These are phyloP conservation scores for Zophobas atratus DNA, from an alignment of 1,140 invertebrate species.

Conservation along the genomic window DNA sequence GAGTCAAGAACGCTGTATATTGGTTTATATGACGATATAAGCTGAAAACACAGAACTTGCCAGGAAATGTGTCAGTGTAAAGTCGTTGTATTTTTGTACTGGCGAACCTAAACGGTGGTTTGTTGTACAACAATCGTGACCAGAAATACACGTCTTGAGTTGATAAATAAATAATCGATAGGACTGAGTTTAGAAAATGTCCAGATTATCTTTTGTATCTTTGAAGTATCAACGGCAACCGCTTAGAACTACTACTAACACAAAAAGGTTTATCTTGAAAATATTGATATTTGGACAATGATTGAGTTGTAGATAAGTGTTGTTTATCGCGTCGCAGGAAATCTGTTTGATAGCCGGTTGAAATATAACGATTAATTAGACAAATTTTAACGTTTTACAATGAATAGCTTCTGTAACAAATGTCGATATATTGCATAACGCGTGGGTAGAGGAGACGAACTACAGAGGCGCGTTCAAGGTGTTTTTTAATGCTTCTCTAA, in stretches of 20 bases:
- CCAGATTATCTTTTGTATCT: too few species aligned
- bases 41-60: too few species aligned
- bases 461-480: conserved; percentile 45
- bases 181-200: too few species aligned
- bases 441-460: conserved; percentile 41
- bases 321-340: neutral
- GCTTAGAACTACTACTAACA: conserved; percentile 2
- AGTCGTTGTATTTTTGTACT: too few species aligned
- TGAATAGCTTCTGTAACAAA: neutral
- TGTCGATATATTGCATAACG: conserved; percentile 41
- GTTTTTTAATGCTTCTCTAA: conserved; percentile 43
- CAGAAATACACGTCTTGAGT: too few species aligned
- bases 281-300: conserved; percentile 31
- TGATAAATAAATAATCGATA: too few species aligned
- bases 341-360: conserved; percentile 21
- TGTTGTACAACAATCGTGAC: too few species aligned
- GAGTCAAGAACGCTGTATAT: neutral
- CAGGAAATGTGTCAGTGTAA: too few species aligned
- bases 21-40: neutral
- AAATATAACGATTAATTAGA: conserved; percentile 17
- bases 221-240: too few species aligned
- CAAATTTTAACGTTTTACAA: conserved; percentile 19
- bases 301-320: conserved; percentile 27
- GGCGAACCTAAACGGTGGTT: too few species aligned
- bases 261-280: conserved; percentile 35